Percentiles rank a stretch among this genome's conserved stretches.
phyloP scores from a whole-genome alignment of 1,140 invertebrate genomes.

The Drosophila tropicalis region DNA sequence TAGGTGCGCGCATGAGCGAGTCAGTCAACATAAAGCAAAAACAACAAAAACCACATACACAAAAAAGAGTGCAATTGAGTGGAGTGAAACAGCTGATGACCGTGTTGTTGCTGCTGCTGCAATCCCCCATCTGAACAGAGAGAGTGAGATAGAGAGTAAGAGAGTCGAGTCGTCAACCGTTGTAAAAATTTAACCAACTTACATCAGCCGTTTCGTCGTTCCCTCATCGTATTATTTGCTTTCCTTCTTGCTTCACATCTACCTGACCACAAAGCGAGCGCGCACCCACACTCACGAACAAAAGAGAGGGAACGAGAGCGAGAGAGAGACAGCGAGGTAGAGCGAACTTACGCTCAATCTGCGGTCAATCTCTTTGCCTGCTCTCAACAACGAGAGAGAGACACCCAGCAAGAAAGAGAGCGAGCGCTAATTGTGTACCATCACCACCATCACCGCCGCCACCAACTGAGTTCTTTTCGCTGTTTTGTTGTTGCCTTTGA shows the following conservation, averaged over 20 bases:
- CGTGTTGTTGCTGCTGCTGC: constrained; percentile 13
- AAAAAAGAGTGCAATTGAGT: constrained; percentile 26
- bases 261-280: constrained; percentile 33
- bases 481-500: background rate
- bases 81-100: constrained; percentile 47
- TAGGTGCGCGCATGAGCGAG: constrained; percentile 73
- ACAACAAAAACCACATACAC: background rate
- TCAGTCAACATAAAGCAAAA: constrained; percentile 4
- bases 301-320: constrained; percentile 2
- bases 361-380: constrained; percentile 10
- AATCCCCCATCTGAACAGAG: background rate
- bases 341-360: background rate
- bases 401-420: background rate
- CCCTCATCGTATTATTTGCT: constrained; percentile 31
- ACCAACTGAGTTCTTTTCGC: constrained; percentile 10
- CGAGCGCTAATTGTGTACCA: background rate
- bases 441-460: background rate
- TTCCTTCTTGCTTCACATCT: constrained; percentile 36
- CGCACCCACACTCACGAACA: constrained; percentile 27
- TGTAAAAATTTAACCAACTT: constrained; percentile 60
- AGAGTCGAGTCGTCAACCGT: constrained; percentile 31
- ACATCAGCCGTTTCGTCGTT: constrained; percentile 56
- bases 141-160: constrained; percentile 13
- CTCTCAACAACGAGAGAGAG: background rate
- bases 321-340: constrained; percentile 1